Evolutionary conservation across 2,888 invertebrate species (phyloP).

Genomic region (Tiphia femorata): DNA sequence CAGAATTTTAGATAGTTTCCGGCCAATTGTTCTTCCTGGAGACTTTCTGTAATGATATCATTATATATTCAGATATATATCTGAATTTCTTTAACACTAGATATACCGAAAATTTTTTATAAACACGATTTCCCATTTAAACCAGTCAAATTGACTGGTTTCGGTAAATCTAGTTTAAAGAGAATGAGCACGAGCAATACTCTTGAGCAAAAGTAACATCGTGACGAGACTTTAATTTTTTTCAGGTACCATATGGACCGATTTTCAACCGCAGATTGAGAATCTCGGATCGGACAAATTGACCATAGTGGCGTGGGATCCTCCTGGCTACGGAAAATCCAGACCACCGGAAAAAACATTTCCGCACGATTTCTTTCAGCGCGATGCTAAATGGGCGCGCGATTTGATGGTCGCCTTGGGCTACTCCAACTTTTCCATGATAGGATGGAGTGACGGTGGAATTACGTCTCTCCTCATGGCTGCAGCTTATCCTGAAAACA

Average conservation of each 20-base stretch:
- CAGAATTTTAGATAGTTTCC: too few species aligned
- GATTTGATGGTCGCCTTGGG: slow-evolving; percentile 80
- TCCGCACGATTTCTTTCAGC: slow-evolving; percentile 77
- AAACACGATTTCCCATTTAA: too few species aligned
- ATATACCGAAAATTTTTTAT: too few species aligned
- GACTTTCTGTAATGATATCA: too few species aligned
- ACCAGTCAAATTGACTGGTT: too few species aligned
- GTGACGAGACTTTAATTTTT: too few species aligned
- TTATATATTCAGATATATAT: too few species aligned
- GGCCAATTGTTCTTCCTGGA: too few species aligned
- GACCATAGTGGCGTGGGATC: slow-evolving; percentile 83
- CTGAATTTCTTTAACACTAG: too few species aligned
- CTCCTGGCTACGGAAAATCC: slow-evolving; percentile 89
- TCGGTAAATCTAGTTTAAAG: too few species aligned
- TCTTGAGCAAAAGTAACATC: too few species aligned
- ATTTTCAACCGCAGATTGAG: slow-evolving; percentile 84
- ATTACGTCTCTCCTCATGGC: slow-evolving; percentile 83
- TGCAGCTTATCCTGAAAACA: slow-evolving; percentile 75
- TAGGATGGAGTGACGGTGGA: slow-evolving; percentile 95
- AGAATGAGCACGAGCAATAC: too few species aligned
- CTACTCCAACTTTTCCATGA: slow-evolving; percentile 78
- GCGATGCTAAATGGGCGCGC: slow-evolving; percentile 80
- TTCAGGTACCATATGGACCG: slow-evolving; percentile 81
- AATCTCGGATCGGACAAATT: slow-evolving; percentile 75
- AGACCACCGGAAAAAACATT: slow-evolving; percentile 84